Conservation (phyloP, 2,797 vertebrate genomes). For the Anguilla megastoma region DNA sequence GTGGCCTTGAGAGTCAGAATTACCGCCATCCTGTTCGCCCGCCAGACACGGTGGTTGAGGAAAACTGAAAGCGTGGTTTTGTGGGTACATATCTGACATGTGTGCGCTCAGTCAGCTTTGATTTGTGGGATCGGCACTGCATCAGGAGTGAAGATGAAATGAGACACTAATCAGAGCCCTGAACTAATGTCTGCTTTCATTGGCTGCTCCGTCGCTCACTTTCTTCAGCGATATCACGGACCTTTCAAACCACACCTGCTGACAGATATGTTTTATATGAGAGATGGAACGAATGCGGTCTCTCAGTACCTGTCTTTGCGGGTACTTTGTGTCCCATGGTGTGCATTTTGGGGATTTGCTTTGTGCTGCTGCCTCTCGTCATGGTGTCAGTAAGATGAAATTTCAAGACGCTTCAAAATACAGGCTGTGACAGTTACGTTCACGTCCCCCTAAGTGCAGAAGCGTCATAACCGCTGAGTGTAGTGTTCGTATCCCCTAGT, state of each 20-base stretch:
- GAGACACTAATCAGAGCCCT: not conserved
- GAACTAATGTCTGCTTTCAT: no score
- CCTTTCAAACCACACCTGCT: not conserved
- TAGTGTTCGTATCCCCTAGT: not conserved
- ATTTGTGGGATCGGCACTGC: not conserved
- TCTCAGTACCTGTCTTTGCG: conserved; percentile 5
- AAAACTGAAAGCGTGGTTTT: not conserved
- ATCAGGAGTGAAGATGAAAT: not conserved
- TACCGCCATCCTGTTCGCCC: not conserved
- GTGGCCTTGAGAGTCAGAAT: not conserved
- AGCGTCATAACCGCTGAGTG: not conserved
- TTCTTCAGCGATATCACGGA: not conserved
- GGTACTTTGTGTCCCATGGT: not conserved
- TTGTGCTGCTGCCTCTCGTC: not conserved
- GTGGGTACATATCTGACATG: not conserved
- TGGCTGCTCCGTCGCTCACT: not conserved
- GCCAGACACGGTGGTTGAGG: not conserved
- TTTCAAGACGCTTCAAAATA: not conserved
- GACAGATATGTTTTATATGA: not conserved
- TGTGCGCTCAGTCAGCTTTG: not conserved
- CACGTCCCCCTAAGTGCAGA: not conserved
- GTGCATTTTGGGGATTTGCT: not conserved
- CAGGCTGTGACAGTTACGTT: not conserved
- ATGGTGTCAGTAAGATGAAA: not conserved
- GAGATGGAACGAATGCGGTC: not conserved